A percentile compares a stretch with the other conserved stretches of the same genome.
Conservation (phyloP, 2,888 invertebrate species). For the Caenorhabditis sp. region DNA sequence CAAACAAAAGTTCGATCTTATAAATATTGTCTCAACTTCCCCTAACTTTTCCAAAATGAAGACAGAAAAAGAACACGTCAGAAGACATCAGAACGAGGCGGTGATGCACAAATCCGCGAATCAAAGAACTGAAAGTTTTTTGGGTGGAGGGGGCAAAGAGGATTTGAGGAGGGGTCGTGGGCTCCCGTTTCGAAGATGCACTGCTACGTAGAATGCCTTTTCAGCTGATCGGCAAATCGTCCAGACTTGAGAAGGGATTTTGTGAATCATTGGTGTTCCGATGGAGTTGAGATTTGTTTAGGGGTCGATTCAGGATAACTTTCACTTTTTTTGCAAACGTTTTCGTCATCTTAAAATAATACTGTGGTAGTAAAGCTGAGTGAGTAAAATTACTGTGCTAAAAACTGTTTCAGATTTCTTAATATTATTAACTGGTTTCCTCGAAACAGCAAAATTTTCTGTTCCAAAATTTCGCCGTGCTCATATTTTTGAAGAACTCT, state of each 20-base stretch:
- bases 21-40: constrained; percentile 4
- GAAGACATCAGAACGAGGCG: constrained; percentile 21
- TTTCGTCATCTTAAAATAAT: too few species aligned
- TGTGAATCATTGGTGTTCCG: too few species aligned
- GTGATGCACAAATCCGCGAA: constrained; percentile 49
- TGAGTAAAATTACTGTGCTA: too few species aligned
- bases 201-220: background rate
- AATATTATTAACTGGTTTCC: too few species aligned
- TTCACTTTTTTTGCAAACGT: too few species aligned
- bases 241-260: background rate
- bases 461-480: background rate
- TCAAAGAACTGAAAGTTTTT: constrained; percentile 32
- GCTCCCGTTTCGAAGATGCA: background rate
- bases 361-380: too few species aligned
- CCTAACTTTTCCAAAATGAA: constrained; percentile 20
- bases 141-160: constrained; percentile 4
- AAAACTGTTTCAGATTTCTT: too few species aligned
- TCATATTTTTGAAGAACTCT: constrained; percentile 6
- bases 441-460: too few species aligned
- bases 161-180: too few species aligned
- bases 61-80: constrained; percentile 34
- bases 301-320: too few species aligned
- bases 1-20: constrained; percentile 23
- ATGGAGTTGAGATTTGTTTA: background rate
- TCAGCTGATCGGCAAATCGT: background rate